Percentiles rank a stretch among this genome's conserved stretches.
phyloP scores from a whole-genome alignment of 1,140 invertebrate genomes.

The Marisa cornuarietis region DNA sequence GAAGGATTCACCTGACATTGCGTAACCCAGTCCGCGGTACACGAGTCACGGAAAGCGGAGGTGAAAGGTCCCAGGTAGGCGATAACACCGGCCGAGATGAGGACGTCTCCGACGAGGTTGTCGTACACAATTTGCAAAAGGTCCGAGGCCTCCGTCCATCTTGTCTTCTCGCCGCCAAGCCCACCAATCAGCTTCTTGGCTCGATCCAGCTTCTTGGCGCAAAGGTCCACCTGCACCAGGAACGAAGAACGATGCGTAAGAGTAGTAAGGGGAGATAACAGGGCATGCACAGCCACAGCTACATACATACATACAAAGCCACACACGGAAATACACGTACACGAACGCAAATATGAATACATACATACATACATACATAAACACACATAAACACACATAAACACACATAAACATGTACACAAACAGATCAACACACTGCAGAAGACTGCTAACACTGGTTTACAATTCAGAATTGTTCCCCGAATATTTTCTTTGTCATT shows the following conservation, averaged over 20 bases:
- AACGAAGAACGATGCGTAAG: too few relatives aligned
- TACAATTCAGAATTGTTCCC: too few relatives aligned
- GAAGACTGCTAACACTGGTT: too few relatives aligned
- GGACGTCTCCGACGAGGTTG: constrained; percentile 88
- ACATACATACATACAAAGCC: neutral
- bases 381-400: neutral
- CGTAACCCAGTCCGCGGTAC: constrained; percentile 80
- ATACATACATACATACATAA: neutral
- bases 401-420: neutral
- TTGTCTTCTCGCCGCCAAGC: constrained; percentile 67
- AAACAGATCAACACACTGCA: too few relatives aligned
- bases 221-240: constrained; percentile 58
- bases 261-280: too few relatives aligned
- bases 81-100: constrained; percentile 88
- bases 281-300: too few relatives aligned
- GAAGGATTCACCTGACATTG: constrained; percentile 71
- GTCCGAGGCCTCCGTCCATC: constrained; percentile 82
- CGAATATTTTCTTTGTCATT: too few relatives aligned
- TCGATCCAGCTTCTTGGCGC: constrained; percentile 65
- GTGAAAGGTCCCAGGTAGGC: constrained; percentile 93
- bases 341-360: neutral
- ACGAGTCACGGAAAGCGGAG: constrained; percentile 77
- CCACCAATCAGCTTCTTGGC: constrained; percentile 68
- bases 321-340: neutral
- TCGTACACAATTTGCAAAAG: constrained; percentile 77